Evolutionary conservation across 2,113 vertebrate species (phyloP).

Genomic region (Empidonax alnorum): DNA sequence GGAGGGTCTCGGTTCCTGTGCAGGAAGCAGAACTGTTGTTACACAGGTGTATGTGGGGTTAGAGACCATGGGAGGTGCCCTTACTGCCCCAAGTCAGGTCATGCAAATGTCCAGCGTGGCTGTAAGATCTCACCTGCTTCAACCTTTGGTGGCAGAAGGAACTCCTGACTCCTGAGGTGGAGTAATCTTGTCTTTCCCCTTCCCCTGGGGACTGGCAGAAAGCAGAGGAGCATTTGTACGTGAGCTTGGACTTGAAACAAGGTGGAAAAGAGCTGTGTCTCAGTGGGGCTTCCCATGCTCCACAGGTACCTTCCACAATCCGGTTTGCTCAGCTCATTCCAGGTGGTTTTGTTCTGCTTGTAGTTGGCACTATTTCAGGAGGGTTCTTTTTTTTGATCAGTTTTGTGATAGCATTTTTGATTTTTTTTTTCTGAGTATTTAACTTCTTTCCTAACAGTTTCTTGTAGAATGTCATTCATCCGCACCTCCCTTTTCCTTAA

Average conservation of each 20-base stretch:
- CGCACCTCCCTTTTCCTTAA: neutral
- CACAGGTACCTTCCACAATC: neutral
- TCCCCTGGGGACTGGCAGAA: neutral
- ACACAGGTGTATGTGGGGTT: fast-evolving
- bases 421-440: neutral
- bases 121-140: neutral
- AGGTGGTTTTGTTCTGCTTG: neutral
- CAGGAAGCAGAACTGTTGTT: neutral
- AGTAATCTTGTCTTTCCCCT: neutral
- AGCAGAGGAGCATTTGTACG: neutral
- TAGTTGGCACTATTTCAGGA: neutral
- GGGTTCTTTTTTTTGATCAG: neutral
- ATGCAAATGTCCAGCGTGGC: neutral
- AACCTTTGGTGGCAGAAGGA: neutral
- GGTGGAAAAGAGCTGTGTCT: neutral
- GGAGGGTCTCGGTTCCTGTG: neutral
- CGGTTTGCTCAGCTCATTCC: neutral
- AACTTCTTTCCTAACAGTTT: neutral
- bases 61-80: neutral
- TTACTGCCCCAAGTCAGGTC: neutral
- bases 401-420: neutral
- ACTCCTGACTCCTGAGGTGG: fast-evolving
- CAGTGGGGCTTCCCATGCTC: neutral
- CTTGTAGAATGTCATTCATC: neutral
- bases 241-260: neutral